Percentiles rank a stretch among this genome's conserved stretches.
These are phyloP conservation scores for Phengaris alcon DNA, from an alignment of 2,888 invertebrate species.

Conservation along the genomic window DNA sequence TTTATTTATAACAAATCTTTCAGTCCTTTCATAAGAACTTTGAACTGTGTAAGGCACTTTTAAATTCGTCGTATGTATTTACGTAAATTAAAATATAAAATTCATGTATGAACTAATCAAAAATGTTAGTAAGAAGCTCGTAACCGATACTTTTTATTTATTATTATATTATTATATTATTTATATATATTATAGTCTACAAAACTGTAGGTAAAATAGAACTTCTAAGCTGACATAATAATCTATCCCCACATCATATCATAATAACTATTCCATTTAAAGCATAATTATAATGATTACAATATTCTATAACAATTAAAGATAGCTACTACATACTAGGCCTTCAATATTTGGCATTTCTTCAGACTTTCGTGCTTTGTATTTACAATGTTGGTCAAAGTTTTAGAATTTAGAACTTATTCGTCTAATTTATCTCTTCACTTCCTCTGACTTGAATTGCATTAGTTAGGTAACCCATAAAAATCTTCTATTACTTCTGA, in stretches of 20 bases:
- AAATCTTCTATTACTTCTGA: not conserved
- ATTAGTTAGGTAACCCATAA: not conserved
- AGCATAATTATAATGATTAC: not conserved
- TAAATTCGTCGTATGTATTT: not conserved
- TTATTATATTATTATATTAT: too few species aligned
- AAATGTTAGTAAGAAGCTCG: not conserved
- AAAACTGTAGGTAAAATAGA: too few species aligned
- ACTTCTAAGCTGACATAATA: too few species aligned
- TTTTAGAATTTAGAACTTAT: not conserved
- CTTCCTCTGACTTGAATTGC: not conserved
- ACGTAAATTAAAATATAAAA: not conserved
- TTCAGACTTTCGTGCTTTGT: slow-evolving; percentile 15
- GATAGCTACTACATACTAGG: not conserved
- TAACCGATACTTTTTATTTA: too few species aligned
- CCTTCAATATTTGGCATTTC: slow-evolving; percentile 15
- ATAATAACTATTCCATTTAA: too few species aligned
- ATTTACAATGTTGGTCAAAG: not conserved
- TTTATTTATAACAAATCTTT: not conserved
- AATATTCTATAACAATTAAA: not conserved
- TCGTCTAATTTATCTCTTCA: not conserved
- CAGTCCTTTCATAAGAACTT: not conserved
- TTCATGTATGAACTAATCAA: too few species aligned
- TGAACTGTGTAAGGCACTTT: not conserved
- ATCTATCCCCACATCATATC: too few species aligned
- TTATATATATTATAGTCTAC: too few species aligned